These are phyloP conservation scores for Asteroscopus sphinx DNA, from an alignment of 2,888 invertebrate genomes.

Conservation along the genomic window DNA sequence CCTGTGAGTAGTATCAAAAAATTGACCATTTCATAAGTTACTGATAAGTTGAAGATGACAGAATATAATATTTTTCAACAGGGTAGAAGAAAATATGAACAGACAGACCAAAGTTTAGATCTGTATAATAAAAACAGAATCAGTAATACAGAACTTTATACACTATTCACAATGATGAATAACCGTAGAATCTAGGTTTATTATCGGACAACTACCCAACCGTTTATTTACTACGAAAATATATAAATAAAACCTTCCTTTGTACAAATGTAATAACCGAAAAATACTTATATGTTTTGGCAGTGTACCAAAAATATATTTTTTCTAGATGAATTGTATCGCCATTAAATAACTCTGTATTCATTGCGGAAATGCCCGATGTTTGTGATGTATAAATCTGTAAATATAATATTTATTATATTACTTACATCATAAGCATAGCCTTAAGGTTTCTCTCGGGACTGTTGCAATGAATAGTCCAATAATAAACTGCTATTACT, in stretches of 20 bases:
- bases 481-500: too few species aligned
- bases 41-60: too few species aligned
- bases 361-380: conserved; percentile 37
- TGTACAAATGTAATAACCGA: conserved; percentile 28
- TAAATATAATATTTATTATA: conserved; percentile 8
- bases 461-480: not conserved
- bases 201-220: conserved; percentile 25
- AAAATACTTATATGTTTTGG: conserved; percentile 44
- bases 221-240: conserved; percentile 29
- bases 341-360: conserved; percentile 38
- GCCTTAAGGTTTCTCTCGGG: not conserved
- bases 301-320: conserved; percentile 42
- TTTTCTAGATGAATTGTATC: conserved; percentile 38
- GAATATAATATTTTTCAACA: too few species aligned
- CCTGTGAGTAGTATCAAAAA: too few species aligned
- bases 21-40: too few species aligned
- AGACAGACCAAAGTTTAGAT: not conserved
- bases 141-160: conserved; percentile 3
- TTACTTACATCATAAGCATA: not conserved
- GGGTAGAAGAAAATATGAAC: not conserved
- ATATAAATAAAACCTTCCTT: conserved; percentile 27
- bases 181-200: conserved; percentile 17
- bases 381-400: conserved; percentile 23
- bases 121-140: not conserved
- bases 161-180: conserved; percentile 35